phyloP scores from a whole-genome alignment of 2,888 invertebrate species.

The Sclerodermus sp. region DNA sequence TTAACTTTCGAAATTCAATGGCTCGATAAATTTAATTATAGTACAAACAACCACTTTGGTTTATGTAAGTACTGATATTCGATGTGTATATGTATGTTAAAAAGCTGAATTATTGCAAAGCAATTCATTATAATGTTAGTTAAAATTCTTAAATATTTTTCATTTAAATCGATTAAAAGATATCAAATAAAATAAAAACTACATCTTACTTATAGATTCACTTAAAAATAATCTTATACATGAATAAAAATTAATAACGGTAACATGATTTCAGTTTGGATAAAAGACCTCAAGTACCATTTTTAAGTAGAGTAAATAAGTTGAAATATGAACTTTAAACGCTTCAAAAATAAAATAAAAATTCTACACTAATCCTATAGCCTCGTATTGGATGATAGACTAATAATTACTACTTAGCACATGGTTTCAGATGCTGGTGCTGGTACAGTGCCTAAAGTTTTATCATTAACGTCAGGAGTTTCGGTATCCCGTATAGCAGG shows the following conservation, averaged over 20 bases:
- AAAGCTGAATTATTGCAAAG: background rate
- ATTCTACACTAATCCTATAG: conserved; percentile 9
- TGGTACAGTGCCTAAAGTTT: conserved; percentile 42
- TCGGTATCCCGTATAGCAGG: conserved; percentile 47
- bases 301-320: too few relatives aligned
- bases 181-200: too few relatives aligned
- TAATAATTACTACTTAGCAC: conserved; percentile 35
- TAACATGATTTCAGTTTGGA: too few relatives aligned
- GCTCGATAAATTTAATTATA: conserved; percentile 1
- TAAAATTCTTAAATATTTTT: too few relatives aligned
- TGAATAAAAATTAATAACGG: too few relatives aligned
- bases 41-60: background rate
- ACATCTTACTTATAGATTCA: too few relatives aligned
- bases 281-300: too few relatives aligned
- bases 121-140: background rate
- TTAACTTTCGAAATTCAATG: too few relatives aligned
- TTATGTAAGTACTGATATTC: background rate
- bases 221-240: too few relatives aligned
- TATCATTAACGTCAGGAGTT: conserved; percentile 42
- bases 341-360: too few relatives aligned
- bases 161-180: too few relatives aligned
- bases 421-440: conserved; percentile 55
- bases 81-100: background rate
- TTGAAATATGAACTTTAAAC: too few relatives aligned
- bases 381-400: conserved; percentile 3